Base-by-base conservation (phyloP, 2,113 vertebrate genomes). In the Grantiella picta region DNA sequence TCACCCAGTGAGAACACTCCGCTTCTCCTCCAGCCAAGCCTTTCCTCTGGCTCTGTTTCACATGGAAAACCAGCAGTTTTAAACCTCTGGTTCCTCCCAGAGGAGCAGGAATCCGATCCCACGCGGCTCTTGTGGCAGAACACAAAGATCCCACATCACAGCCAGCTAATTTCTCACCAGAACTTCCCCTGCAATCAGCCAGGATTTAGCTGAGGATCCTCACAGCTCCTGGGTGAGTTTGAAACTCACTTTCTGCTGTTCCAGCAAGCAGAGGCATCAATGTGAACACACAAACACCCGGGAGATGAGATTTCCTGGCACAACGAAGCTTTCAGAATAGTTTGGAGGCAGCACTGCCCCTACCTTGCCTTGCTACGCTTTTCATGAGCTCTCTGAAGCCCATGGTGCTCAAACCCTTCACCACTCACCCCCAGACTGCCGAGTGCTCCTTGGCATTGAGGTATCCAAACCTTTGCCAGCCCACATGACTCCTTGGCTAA, bases 101-200 rank as follows among this genome's bases (percentile, higher is more conserved):
- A 47, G 31, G 15, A 72, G 5, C 16, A 35, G 45, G 13, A 25
- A 8, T 16, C n/a, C 28, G 18, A 49, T 25, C 9, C 84, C 50
- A 2, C 22, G 1, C 0, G 2, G 36, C 49, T 53, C 36, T 4
- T 8, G 11, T 5, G 21, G 77, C 61, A n/a, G 57, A 59, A 20
- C 64, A 49, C 50, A 18, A 38, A 54, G 56, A 20, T 27, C 52
- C 82, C 25, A 15, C 44, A 0, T 0, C 50, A 23, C 82, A 64
- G 33, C 2, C 36, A 9, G 56, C 4, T 1, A 5, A 24, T 14
- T 25, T 21, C 66, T 53, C 68, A 24, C 13, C 71, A n/a, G 15
- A 19, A 71, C 27, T 35, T 4, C 56, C 22, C 7, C 0, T 4
- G 12, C 52, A 1, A 12, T 3, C 56, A 15, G 16, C 21, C 19